Conservation (phyloP, 2,888 invertebrate genomes). For the Lycocerus yunnanus region DNA sequence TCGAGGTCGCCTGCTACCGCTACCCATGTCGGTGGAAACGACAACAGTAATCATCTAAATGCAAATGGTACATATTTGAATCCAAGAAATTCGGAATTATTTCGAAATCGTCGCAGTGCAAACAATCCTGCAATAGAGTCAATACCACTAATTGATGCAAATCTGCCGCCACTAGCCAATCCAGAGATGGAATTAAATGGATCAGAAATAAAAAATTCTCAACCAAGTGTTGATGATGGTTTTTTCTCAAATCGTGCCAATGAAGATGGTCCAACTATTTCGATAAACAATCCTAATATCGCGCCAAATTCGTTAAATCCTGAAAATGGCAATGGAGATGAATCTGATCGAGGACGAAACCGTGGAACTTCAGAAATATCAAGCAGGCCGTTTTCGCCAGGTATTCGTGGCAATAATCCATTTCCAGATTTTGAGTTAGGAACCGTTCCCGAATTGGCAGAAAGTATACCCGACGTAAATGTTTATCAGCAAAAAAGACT, state of each 20-base stretch:
- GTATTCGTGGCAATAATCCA: neutral
- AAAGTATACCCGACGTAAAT: constrained; percentile 73
- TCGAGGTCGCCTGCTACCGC: constrained; percentile 15
- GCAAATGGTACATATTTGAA: constrained; percentile 7
- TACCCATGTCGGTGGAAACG: neutral
- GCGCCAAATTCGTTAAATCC: no score
- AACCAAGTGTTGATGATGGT: constrained; percentile 70
- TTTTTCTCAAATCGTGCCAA: constrained; percentile 51
- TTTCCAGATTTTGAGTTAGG: constrained; percentile 42
- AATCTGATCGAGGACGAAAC: constrained; percentile 24
- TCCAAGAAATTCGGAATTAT: constrained; percentile 7
- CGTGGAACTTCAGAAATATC: neutral
- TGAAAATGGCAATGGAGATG: constrained; percentile 1
- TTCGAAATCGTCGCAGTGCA: constrained; percentile 5
- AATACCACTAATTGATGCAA: constrained; percentile 18
- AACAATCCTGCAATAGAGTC: neutral
- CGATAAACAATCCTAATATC: neutral
- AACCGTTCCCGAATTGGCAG: constrained; percentile 28
- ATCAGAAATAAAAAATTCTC: constrained; percentile 51
- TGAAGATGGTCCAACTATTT: constrained; percentile 8
- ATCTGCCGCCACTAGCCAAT: constrained; percentile 56
- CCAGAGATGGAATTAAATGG: constrained; percentile 60
- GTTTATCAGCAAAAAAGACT: constrained; percentile 90
- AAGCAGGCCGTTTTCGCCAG: constrained; percentile 9
- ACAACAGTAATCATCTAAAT: neutral